These are phyloP conservation scores for Chauna torquata DNA, from an alignment of 2,113 vertebrate genomes.

Conservation along the genomic window DNA sequence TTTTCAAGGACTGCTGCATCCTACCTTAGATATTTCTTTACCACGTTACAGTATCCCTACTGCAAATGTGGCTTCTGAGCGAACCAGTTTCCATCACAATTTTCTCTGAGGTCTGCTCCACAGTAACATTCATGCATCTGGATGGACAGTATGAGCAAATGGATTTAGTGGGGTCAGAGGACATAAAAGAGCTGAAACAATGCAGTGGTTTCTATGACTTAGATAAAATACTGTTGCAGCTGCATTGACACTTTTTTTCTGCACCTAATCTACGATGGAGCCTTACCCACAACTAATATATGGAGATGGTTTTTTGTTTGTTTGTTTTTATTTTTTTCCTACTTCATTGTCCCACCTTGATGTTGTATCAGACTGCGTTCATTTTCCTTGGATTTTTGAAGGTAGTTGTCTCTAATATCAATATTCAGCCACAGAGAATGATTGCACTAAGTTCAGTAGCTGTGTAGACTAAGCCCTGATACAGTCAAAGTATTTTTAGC, in stretches of 20 bases:
- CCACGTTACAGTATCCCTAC: background rate
- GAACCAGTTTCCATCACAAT: background rate
- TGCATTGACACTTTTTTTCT: background rate
- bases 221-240: background rate
- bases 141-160: background rate
- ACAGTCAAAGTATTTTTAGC: conserved; percentile 1
- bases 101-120: background rate
- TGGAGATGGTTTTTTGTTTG: background rate
- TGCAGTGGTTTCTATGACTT: background rate
- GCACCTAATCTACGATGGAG: background rate
- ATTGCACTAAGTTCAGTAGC: background rate
- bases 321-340: background rate
- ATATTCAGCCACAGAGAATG: background rate
- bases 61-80: background rate
- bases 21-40: background rate
- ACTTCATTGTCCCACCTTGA: background rate
- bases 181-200: background rate
- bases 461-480: background rate
- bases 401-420: background rate
- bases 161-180: background rate
- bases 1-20: background rate
- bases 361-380: background rate
- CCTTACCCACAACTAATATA: background rate
- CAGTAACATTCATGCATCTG: background rate
- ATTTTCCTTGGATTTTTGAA: background rate